Evolutionary conservation across 2,888 invertebrate species (phyloP).

Genomic region (Conomelus anceps): DNA sequence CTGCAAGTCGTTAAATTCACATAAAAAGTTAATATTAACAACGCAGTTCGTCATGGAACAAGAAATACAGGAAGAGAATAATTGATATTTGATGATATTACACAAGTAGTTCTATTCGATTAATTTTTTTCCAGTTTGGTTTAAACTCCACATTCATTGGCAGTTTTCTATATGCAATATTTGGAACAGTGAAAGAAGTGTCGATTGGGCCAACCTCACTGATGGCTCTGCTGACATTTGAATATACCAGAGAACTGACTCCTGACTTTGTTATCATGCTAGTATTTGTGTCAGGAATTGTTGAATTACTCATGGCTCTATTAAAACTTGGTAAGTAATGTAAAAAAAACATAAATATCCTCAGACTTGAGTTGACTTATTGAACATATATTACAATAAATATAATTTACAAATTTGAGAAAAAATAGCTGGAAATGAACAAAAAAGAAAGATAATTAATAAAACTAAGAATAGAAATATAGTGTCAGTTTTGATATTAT

Average conservation of each 20-base stretch:
- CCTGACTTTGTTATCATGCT: conserved; percentile 58
- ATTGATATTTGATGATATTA: neutral
- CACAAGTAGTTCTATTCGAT: neutral
- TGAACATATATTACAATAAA: neutral
- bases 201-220: conserved; percentile 69
- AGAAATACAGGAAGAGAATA: too few relatives aligned
- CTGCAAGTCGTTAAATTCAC: too few relatives aligned
- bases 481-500: too few relatives aligned
- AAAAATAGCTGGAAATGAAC: too few relatives aligned
- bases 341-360: too few relatives aligned
- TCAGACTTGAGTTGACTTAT: too few relatives aligned
- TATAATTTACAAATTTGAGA: neutral
- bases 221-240: conserved; percentile 64
- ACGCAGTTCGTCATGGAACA: too few relatives aligned
- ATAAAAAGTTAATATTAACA: too few relatives aligned
- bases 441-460: too few relatives aligned
- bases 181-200: conserved; percentile 64
- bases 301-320: conserved; percentile 56
- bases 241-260: conserved; percentile 53
- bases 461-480: too few relatives aligned
- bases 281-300: conserved; percentile 58
- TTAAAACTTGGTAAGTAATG: conserved; percentile 54
- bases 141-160: conserved; percentile 76
- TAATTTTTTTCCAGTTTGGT: conserved; percentile 57
- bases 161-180: conserved; percentile 67